A percentile compares a stretch with the other conserved stretches of the same genome.
Evolutionary conservation across 2,797 vertebrate species (phyloP).

Genomic region (Gambusia yucatana): DNA sequence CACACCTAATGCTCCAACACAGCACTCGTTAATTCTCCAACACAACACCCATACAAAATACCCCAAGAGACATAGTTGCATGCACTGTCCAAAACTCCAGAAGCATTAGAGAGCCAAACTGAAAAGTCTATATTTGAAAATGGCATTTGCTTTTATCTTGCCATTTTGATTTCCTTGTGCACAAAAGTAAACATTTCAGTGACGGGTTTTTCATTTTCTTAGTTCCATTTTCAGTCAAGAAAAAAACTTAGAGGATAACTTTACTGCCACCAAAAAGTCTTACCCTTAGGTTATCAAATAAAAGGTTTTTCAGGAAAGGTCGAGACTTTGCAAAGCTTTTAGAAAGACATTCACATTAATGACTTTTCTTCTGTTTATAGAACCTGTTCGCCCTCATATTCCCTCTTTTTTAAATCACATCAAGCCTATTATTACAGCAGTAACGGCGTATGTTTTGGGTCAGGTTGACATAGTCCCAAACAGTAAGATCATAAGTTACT

Average conservation of each 20-base stretch:
- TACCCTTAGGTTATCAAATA: not conserved
- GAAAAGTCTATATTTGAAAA: not conserved
- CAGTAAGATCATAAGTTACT: conserved; percentile 52
- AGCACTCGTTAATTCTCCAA: not conserved
- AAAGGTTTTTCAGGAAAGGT: conserved; percentile 31
- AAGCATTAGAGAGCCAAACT: not conserved
- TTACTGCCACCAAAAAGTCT: not conserved
- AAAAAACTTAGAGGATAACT: not conserved
- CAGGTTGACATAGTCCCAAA: conserved; percentile 39
- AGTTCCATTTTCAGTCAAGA: not conserved
- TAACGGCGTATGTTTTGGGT: conserved; percentile 58
- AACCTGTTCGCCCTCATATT: conserved; percentile 40
- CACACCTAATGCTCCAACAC: not conserved
- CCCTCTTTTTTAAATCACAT: conserved; percentile 44
- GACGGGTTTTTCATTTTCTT: not conserved
- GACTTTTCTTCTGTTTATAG: conserved; percentile 56
- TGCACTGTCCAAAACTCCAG: not conserved
- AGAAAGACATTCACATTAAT: conserved; percentile 47
- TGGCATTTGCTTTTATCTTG: not conserved
- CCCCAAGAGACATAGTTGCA: not conserved
- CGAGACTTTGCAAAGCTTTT: conserved; percentile 43
- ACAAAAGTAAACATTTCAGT: not conserved
- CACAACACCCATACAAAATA: not conserved
- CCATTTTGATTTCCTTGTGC: not conserved
- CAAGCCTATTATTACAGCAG: conserved; percentile 64